Evolutionary conservation across 2,113 vertebrate species (phyloP).

Genomic region (Nematolebias whitei): DNA sequence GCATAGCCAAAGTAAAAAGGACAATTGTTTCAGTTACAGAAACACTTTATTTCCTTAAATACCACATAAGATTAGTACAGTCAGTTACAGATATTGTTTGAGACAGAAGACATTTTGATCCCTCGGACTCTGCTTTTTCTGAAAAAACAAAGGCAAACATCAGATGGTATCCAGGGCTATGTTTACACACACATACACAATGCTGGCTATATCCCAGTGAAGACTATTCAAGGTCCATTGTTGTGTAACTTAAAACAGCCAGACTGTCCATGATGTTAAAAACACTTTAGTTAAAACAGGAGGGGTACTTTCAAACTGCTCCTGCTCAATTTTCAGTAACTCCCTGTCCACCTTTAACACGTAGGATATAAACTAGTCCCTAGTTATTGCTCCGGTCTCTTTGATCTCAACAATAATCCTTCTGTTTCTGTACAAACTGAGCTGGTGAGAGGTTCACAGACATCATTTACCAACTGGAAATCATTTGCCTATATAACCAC

Average conservation of each 20-base stretch:
- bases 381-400: constrained; percentile 15
- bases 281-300: not conserved
- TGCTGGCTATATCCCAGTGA: constrained; percentile 22
- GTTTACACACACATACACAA: constrained; percentile 31
- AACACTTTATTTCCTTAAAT: constrained; percentile 81
- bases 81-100: constrained; percentile 66
- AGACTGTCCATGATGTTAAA: constrained; percentile 18
- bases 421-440: constrained; percentile 8
- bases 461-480: constrained; percentile 37
- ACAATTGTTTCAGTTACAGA: constrained; percentile 37
- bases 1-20: not conserved
- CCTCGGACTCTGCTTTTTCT: constrained; percentile 50
- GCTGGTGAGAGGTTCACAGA: constrained; percentile 22
- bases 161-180: constrained; percentile 50
- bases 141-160: constrained; percentile 44
- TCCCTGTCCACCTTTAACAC: not conserved
- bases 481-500: constrained; percentile 20
- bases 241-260: constrained; percentile 15
- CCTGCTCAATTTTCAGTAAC: no score
- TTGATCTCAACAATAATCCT: constrained; percentile 14
- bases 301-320: constrained; percentile 2
- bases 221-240: constrained; percentile 27
- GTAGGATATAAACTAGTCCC: not conserved
- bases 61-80: constrained; percentile 80
- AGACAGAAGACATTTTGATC: constrained; percentile 67